Evolutionary conservation across 2,888 invertebrate species (phyloP).

Genomic region (Steinernema carpocapsae): DNA sequence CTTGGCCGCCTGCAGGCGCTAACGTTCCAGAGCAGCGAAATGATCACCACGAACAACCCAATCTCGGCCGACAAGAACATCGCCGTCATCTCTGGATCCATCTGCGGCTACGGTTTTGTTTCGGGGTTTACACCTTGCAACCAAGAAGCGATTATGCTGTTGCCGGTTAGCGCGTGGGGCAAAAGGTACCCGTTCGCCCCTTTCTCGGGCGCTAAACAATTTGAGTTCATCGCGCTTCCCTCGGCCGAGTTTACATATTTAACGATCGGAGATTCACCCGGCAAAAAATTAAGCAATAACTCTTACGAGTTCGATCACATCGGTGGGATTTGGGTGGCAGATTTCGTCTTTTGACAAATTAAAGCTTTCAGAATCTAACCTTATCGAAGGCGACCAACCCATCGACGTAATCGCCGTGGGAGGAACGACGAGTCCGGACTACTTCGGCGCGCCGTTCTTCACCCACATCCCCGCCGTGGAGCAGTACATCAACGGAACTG

Average conservation of each 20-base stretch:
- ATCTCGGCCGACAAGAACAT: constrained; percentile 21
- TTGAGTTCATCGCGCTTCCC: neutral
- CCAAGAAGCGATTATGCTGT: constrained; percentile 17
- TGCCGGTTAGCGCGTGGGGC: constrained; percentile 17
- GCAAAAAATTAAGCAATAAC: neutral
- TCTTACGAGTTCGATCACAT: neutral
- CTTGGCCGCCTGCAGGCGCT: neutral
- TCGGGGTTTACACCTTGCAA: neutral
- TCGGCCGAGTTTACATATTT: neutral
- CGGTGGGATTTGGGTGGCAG: neutral
- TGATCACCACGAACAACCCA: constrained; percentile 11
- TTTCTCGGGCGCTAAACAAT: neutral
- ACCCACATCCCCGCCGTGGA: constrained; percentile 10
- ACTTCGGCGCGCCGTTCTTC: constrained; percentile 26
- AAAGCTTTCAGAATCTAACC: neutral
- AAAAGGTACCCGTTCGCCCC: constrained; percentile 15
- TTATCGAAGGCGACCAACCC: neutral
- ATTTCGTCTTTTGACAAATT: too few species aligned
- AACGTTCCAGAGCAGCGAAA: neutral
- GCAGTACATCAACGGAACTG: neutral
- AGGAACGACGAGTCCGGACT: constrained; percentile 11
- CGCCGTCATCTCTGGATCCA: constrained; percentile 13
- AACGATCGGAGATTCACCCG: neutral
- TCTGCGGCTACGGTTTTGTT: constrained; percentile 8
- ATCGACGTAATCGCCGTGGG: constrained; percentile 24